Conservation (phyloP, 2,797 vertebrate species). For the Ctenosaura bakeri region DNA sequence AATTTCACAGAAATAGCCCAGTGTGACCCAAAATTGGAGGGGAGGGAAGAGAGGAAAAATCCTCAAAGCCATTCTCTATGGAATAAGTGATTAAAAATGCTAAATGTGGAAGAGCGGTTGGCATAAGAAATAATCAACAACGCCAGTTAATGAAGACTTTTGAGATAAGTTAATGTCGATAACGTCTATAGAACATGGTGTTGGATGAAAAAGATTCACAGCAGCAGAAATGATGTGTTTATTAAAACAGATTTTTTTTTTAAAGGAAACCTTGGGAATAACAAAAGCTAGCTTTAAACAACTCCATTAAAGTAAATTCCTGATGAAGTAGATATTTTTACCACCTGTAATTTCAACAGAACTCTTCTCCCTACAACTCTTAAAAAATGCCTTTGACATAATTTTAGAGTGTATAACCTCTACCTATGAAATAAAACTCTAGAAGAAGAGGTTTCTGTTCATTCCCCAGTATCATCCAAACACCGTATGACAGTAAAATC, state of each 20-base stretch:
- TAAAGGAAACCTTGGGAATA: conserved; percentile 65
- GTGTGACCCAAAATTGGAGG: conserved; percentile 72
- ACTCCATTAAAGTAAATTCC: conserved; percentile 71
- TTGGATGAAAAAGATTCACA: conserved; percentile 74
- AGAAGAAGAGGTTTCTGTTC: background rate
- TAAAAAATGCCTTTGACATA: conserved; percentile 44
- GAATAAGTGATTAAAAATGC: conserved; percentile 71
- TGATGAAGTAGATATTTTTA: conserved; percentile 69
- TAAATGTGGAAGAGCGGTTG: conserved; percentile 61
- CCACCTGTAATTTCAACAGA: conserved; percentile 63
- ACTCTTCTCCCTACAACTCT: conserved; percentile 54
- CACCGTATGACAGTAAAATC: background rate
- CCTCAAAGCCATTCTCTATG: conserved; percentile 69
- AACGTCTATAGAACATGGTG: conserved; percentile 61
- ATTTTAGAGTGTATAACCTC: conserved; percentile 22
- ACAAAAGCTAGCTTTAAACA: conserved; percentile 71
- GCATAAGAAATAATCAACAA: conserved; percentile 70
- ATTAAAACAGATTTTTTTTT: conserved; percentile 75
- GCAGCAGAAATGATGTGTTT: conserved; percentile 74
- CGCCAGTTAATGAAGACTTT: conserved; percentile 77
- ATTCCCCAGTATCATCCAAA: background rate
- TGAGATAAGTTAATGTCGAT: conserved; percentile 71
- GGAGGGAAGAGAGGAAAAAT: conserved; percentile 11
- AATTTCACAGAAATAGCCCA: conserved; percentile 80
- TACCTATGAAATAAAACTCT: background rate